phyloP scores from a whole-genome alignment of 2,888 invertebrate species.

The Capitulum mitella region DNA sequence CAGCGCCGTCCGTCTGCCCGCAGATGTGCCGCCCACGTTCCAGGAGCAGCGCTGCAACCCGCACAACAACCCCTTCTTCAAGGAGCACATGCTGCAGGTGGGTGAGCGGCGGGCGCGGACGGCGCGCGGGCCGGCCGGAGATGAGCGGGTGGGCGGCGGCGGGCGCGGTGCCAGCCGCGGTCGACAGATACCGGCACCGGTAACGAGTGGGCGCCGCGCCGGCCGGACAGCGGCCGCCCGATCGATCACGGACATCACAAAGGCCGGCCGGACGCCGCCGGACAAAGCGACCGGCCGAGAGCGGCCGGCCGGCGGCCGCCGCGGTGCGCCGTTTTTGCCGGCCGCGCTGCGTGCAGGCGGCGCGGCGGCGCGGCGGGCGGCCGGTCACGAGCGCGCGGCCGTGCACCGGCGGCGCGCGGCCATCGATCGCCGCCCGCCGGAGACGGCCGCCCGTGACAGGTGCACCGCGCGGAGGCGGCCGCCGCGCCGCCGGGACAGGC shows the following conservation, averaged over 20 bases:
- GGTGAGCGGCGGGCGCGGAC: background rate
- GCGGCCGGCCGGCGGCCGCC: background rate
- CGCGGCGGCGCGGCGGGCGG: conserved; percentile 5
- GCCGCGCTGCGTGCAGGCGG: background rate
- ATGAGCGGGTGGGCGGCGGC: no score
- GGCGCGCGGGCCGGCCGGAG: no score
- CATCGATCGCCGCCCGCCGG: no score
- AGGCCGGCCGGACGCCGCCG: background rate
- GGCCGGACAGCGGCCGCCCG: background rate
- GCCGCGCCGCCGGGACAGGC: no score
- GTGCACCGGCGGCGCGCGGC: background rate
- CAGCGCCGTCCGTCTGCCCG: no score
- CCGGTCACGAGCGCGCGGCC: background rate
- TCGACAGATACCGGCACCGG: no score
- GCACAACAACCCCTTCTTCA: conserved; percentile 23
- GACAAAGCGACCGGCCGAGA: background rate
- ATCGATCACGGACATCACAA: background rate
- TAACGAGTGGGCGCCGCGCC: no score
- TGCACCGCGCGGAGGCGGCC: no score
- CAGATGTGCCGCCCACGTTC: conserved; percentile 22
- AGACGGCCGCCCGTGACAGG: no score
- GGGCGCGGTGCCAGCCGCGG: no score
- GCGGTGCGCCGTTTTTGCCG: background rate
- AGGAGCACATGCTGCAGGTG: conserved; percentile 19
- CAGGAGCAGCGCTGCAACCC: conserved; percentile 24